These are phyloP conservation scores for Meloidogyne exigua DNA, from an alignment of 1,140 invertebrate genomes.

Conservation along the genomic window DNA sequence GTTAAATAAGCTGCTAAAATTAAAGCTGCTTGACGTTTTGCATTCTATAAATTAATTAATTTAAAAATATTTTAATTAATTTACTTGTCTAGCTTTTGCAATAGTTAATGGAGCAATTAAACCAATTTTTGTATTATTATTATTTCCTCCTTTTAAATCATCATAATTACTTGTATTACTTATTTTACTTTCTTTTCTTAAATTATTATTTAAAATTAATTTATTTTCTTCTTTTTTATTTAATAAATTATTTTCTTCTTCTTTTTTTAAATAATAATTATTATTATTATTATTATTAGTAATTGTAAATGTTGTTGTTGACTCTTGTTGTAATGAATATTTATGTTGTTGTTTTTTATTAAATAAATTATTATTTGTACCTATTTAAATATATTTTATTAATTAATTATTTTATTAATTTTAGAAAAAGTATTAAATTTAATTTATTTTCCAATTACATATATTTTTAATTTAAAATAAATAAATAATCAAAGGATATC, in stretches of 20 bases:
- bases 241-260: not conserved
- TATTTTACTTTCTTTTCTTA: not conserved
- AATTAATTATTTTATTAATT: no score
- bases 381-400: no score
- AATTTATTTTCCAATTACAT: no score
- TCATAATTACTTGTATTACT: not conserved
- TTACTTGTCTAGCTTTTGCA: constrained; percentile 43
- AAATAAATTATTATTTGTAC: not conserved
- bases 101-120: constrained; percentile 54
- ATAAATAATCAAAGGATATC: no score
- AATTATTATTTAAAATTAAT: not conserved
- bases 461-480: no score
- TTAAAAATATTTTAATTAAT: not conserved
- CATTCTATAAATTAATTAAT: constrained; percentile 39
- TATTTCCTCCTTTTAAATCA: not conserved
- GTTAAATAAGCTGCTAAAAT: constrained; percentile 58
- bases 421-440: no score
- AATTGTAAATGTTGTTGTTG: no score
- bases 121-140: constrained; percentile 38
- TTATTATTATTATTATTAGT: not conserved
- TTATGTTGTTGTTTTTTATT: not conserved
- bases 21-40: constrained; percentile 56
- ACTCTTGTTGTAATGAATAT: no score
- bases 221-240: not conserved
- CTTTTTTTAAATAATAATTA: not conserved